A percentile compares a stretch with the other conserved stretches of the same genome.
These are phyloP conservation scores for Morone chrysops DNA, from an alignment of 2,113 vertebrate species.

Conservation along the genomic window DNA sequence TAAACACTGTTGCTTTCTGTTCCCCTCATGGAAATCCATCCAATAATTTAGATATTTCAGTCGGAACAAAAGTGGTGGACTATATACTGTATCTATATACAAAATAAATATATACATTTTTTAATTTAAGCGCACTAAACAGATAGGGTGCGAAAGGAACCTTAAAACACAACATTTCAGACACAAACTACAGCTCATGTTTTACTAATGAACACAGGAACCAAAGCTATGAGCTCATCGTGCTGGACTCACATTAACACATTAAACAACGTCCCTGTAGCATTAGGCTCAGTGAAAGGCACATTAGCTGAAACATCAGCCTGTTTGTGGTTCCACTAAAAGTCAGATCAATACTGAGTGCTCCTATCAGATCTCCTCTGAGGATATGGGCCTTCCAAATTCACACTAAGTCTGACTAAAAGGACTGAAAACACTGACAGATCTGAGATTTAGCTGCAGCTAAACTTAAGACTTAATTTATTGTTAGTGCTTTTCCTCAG, in stretches of 20 bases:
- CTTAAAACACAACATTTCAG: too few species aligned
- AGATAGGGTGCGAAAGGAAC: too few species aligned
- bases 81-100: too few species aligned
- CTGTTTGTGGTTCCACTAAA: conserved; percentile 46
- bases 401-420: background rate
- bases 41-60: background rate
- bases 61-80: background rate
- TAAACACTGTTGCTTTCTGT: background rate
- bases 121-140: too few species aligned
- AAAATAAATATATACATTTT: too few species aligned
- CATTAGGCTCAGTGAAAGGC: conserved; percentile 16
- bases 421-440: conserved; percentile 20
- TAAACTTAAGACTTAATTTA: background rate
- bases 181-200: background rate
- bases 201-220: background rate
- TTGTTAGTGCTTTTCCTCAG: background rate
- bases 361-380: conserved; percentile 39
- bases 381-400: conserved; percentile 17
- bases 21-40: background rate
- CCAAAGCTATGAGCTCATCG: conserved; percentile 31
- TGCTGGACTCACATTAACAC: background rate
- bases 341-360: conserved; percentile 46
- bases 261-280: conserved; percentile 28
- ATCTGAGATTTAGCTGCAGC: conserved; percentile 1
- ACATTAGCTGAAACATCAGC: conserved; percentile 61